Conservation (phyloP, 2,113 vertebrate species). For the Microtus montanus region DNA sequence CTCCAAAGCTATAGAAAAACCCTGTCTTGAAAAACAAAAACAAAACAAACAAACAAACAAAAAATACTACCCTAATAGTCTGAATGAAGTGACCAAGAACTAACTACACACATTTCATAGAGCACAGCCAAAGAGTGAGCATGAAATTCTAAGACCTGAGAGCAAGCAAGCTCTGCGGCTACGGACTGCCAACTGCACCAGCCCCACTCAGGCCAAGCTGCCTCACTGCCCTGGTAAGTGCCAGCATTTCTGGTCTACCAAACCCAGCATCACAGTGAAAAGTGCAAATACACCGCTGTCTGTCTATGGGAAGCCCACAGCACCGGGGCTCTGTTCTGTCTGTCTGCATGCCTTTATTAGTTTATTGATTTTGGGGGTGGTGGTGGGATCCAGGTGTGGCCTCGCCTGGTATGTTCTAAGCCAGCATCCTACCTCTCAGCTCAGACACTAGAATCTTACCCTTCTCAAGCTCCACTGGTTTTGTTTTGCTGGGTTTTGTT, state of each 20-base stretch:
- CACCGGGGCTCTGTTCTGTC: neutral
- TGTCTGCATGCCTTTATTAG: neutral
- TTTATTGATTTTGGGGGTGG: neutral
- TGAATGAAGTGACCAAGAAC: neutral
- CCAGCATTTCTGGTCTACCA: neutral
- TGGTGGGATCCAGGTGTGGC: rapidly evolving
- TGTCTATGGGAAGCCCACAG: neutral
- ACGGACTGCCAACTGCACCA: rapidly evolving
- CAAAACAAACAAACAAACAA: too few species aligned
- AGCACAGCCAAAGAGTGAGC: neutral
- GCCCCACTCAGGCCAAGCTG: neutral
- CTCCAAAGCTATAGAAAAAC: too few species aligned
- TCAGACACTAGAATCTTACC: neutral
- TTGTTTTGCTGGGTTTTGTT: neutral
- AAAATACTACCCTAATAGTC: neutral
- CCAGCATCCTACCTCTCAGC: neutral
- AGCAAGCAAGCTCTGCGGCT: neutral
- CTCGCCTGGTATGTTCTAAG: neutral
- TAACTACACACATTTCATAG: neutral
- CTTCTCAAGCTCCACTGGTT: neutral
- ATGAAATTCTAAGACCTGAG: neutral
- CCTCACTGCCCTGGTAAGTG: neutral
- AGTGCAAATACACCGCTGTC: neutral
- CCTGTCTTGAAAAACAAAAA: too few species aligned
- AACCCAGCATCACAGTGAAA: neutral